Evolutionary conservation across 2,113 vertebrate species (phyloP), one percentile per base, ranked within the genome.

Genomic region (Seriola quinqueradiata): DNA sequence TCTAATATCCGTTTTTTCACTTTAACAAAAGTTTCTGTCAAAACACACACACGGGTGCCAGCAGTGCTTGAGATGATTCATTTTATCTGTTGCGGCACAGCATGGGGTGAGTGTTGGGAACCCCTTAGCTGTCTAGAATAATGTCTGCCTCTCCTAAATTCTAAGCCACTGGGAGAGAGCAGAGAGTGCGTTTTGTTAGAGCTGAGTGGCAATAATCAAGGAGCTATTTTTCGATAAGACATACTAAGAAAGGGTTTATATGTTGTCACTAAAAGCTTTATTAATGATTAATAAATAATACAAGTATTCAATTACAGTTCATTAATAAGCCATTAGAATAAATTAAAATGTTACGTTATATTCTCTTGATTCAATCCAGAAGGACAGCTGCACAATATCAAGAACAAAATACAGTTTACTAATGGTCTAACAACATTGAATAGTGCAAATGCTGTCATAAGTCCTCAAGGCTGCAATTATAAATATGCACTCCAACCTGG

Each of bases 61-160:
- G 86, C 68, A 75, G 81, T 77, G 66, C 72, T 81, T 69, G 64
- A 10, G 2, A 67, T 83, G 85, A 88, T 90, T 92, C 80, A 75
- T 87, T 85, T 87, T 88, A 87, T 90, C 87, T 86, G 81, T 55
- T 82, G 80, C 79, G 61, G 75, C 89, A 42, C 91, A 89, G 92
- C 90, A 66, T 79, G 90, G 59, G 70, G 77, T n/a, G 70, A 80
- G 75, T 66, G 77, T 77, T 77, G 82, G 83, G 84, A 90, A 84
- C 72, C 90, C 88, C 79, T 0, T 36, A 93, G 88, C 86, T 91
- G 89, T 92, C 91, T 42, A 67, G 44, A 85, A 79, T 59, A 87
- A 88, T 90, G 87, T 80, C 82, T 68, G 60, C 85, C 80, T 68
- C 85, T 77, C 16, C 83, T 82, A 81, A 89, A 87, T 54, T 83